A percentile compares a stretch with the other conserved stretches of the same genome.
Conservation (phyloP, 1,140 invertebrate genomes). For the Halictus rubicundus region DNA sequence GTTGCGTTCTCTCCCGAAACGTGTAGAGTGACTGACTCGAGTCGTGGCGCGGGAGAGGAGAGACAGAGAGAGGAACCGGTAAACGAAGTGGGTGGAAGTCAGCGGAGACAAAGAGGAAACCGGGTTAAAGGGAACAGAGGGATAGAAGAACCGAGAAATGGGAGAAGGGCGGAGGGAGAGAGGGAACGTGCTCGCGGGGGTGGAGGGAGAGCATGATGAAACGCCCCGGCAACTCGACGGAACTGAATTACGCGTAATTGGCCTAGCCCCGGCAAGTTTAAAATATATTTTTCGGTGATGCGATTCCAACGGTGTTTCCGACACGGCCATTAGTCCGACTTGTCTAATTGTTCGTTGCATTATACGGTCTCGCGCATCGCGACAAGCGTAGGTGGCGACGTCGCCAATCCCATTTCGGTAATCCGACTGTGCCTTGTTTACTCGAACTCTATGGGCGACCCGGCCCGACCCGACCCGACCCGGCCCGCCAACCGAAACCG, state of each 20-base stretch:
- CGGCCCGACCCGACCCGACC: slow-evolving; percentile 3
- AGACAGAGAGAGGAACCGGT: slow-evolving; percentile 4
- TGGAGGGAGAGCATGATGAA: slow-evolving; percentile 7
- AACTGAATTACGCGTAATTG: slow-evolving; percentile 74
- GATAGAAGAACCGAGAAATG: slow-evolving; percentile 15
- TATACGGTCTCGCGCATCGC: slow-evolving; percentile 32
- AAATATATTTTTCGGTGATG: slow-evolving; percentile 71
- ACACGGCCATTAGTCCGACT: slow-evolving; percentile 67
- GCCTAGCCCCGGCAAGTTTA: slow-evolving; percentile 67
- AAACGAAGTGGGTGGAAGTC: slow-evolving; percentile 22
- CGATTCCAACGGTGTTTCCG: slow-evolving; percentile 64
- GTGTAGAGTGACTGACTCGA: slow-evolving; percentile 19
- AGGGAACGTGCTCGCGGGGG: background rate
- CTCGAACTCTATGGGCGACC: slow-evolving; percentile 25
- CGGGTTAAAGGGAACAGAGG: slow-evolving; percentile 4
- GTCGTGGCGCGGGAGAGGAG: slow-evolving; percentile 6
- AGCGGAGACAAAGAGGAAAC: slow-evolving; percentile 6
- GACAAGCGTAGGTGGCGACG: slow-evolving; percentile 40
- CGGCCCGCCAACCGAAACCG: background rate
- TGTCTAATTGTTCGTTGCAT: slow-evolving; percentile 62
- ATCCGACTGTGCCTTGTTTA: slow-evolving; percentile 62
- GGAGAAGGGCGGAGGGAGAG: background rate
- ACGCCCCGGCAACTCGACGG: slow-evolving; percentile 53
- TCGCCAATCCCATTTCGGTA: slow-evolving; percentile 72
- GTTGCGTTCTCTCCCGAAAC: slow-evolving; percentile 53